A percentile compares a stretch with the other conserved stretches of the same genome.
Conservation (phyloP, 2,113 vertebrate species). For the Tachysurus fulvidraco region DNA sequence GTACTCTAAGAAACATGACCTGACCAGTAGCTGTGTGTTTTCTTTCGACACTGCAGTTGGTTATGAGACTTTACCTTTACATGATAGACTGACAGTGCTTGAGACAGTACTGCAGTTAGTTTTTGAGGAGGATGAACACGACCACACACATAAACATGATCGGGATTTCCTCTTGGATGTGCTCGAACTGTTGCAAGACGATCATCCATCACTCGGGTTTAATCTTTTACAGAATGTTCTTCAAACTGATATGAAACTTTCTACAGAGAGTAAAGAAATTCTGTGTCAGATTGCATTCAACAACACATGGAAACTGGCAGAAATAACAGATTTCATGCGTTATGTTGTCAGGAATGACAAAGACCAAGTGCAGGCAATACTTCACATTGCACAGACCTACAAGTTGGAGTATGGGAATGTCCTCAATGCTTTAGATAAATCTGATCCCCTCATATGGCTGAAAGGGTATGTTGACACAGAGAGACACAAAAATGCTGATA, state of each 20-base stretch:
- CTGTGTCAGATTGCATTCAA: constrained; percentile 25
- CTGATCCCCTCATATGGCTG: neutral
- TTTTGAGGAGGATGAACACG: neutral
- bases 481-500: neutral
- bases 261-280: constrained; percentile 11
- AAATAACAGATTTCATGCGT: neutral
- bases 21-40: constrained; percentile 29
- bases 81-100: constrained; percentile 17
- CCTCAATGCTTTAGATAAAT: neutral
- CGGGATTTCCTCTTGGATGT: neutral
- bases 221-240: neutral
- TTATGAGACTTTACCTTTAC: constrained; percentile 11
- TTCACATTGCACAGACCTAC: constrained; percentile 34
- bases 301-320: constrained; percentile 5
- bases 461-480: neutral
- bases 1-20: constrained; percentile 31
- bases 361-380: constrained; percentile 4
- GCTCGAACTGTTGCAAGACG: constrained; percentile 4
- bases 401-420: neutral
- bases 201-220: constrained; percentile 1
- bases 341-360: neutral
- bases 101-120: neutral
- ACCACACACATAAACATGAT: neutral
- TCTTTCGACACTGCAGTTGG: neutral
- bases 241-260: neutral